Percentiles rank a stretch among this genome's conserved stretches.
Evolutionary conservation across 2,888 invertebrate genomes (phyloP).

Genomic region (Pegoplata infirma): DNA sequence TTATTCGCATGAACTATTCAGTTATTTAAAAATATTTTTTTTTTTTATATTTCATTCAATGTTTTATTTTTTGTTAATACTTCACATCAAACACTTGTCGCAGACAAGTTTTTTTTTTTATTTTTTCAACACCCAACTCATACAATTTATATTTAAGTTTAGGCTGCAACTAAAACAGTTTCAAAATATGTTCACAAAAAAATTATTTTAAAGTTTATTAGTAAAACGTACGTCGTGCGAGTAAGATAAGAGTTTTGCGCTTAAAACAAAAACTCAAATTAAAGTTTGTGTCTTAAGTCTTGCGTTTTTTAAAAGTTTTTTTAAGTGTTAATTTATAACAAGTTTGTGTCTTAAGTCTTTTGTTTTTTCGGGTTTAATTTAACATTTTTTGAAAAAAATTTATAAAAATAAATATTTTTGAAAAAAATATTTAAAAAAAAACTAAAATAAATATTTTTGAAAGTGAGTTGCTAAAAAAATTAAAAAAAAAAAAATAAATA

Average conservation of each 20-base stretch:
- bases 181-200: conserved; percentile 44
- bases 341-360: conserved; percentile 46
- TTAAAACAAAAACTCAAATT: conserved; percentile 7
- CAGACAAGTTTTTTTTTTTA: not conserved
- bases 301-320: conserved; percentile 17
- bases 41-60: conserved; percentile 21
- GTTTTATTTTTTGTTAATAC: conserved; percentile 3
- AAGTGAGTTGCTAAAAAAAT: too few relatives aligned
- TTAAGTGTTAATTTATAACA: conserved; percentile 5
- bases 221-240: conserved; percentile 50
- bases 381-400: not conserved
- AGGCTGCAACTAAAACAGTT: conserved; percentile 11
- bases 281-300: conserved; percentile 55
- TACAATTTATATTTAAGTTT: not conserved
- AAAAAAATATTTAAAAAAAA: not conserved
- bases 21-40: not conserved
- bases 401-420: not conserved
- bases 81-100: conserved; percentile 39
- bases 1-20: too few relatives aligned
- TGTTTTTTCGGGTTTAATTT: not conserved
- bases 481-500: not conserved
- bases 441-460: not conserved
- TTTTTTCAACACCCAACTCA: conserved; percentile 16
- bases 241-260: conserved; percentile 31
- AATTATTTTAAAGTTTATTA: conserved; percentile 41